Evolutionary conservation across 2,113 vertebrate species (phyloP).

Genomic region (Oryzias curvinotus): DNA sequence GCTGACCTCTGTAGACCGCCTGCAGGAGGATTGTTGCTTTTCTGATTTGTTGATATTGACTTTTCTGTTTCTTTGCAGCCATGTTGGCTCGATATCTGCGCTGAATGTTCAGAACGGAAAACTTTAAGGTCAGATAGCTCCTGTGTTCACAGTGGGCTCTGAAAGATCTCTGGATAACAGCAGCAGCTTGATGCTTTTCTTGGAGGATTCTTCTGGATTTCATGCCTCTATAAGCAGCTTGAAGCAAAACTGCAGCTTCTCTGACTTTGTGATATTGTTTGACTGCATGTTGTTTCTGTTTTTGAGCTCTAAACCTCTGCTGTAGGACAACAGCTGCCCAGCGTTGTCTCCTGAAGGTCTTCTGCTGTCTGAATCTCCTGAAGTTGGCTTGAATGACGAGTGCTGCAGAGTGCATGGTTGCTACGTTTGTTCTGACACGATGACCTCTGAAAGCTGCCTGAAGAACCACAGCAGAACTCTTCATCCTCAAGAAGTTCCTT

Average conservation of each 20-base stretch:
- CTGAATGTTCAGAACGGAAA: conserved; percentile 74
- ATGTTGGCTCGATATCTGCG: conserved; percentile 65
- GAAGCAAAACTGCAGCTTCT: conserved; percentile 69
- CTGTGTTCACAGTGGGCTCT: conserved; percentile 62
- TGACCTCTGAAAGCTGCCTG: conserved; percentile 71
- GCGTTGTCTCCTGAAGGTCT: conserved; percentile 61
- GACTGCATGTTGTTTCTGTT: conserved; percentile 40
- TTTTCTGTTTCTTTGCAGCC: conserved; percentile 48
- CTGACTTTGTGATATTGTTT: conserved; percentile 51
- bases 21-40: conserved; percentile 73
- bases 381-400: conserved; percentile 80
- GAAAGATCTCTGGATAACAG: conserved; percentile 76
- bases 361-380: conserved; percentile 70
- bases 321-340: conserved; percentile 75
- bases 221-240: conserved; percentile 77
- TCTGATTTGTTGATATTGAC: conserved; percentile 67
- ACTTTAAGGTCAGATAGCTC: conserved; percentile 63
- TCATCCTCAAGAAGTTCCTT: conserved; percentile 61
- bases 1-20: conserved; percentile 76
- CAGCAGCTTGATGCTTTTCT: conserved; percentile 65
- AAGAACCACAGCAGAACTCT: conserved; percentile 64
- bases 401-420: conserved; percentile 63
- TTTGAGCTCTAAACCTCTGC: conserved; percentile 78
- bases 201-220: conserved; percentile 64
- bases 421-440: conserved; percentile 41